phyloP scores from a whole-genome alignment of 2,888 invertebrate species.

The Smittia sp. region DNA sequence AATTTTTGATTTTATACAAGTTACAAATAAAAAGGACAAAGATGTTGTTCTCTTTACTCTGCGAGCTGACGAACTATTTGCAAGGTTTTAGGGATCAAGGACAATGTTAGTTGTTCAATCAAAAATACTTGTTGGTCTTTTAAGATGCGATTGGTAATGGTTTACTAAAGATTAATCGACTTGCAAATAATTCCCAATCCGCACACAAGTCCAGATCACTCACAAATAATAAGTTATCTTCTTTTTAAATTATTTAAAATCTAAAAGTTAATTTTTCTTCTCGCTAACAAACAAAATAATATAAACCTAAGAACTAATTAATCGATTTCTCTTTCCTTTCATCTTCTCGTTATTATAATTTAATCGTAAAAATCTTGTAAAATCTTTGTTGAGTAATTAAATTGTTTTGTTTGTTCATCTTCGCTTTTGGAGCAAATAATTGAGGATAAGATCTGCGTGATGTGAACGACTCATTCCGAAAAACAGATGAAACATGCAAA shows the following conservation, averaged over 20 bases:
- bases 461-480: too few species aligned
- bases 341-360: not conserved
- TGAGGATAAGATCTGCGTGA: too few species aligned
- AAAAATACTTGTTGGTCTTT: too few species aligned
- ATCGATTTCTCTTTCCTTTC: not conserved
- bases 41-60: not conserved
- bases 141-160: too few species aligned
- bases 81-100: not conserved
- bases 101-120: not conserved
- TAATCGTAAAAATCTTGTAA: not conserved
- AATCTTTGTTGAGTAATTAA: not conserved
- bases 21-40: not conserved
- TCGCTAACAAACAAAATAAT: not conserved
- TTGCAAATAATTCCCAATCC: constrained; percentile 14
- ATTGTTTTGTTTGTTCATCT: not conserved
- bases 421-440: not conserved
- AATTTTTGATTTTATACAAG: too few species aligned
- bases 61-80: not conserved
- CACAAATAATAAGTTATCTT: constrained; percentile 12
- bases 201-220: not conserved
- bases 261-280: not conserved
- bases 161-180: not conserved
- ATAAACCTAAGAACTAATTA: not conserved
- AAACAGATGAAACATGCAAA: too few species aligned
- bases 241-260: not conserved